Evolutionary conservation across 2,113 vertebrate genomes (phyloP).

Genomic region (Calidris pugnax): DNA sequence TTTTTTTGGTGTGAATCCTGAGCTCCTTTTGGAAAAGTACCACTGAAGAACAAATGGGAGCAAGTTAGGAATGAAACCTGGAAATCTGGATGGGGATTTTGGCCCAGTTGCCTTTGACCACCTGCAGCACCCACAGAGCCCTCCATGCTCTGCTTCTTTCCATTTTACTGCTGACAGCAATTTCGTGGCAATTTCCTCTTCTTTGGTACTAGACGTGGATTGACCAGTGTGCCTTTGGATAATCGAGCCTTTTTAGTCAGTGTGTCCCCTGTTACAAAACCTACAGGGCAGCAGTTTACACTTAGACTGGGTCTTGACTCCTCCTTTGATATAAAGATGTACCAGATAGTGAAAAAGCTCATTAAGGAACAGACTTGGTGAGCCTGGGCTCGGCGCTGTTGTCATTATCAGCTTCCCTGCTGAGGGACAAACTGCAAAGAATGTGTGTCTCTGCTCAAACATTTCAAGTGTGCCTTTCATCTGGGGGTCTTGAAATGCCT

Average conservation of each 20-base stretch:
- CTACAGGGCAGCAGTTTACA: background rate
- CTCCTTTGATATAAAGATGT: background rate
- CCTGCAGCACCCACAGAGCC: background rate
- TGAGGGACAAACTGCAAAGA: background rate
- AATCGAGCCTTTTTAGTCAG: background rate
- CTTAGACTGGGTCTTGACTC: background rate
- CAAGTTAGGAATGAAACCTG: background rate
- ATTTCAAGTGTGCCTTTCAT: background rate
- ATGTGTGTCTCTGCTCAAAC: background rate
- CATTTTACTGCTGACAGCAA: background rate
- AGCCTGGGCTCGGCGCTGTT: background rate
- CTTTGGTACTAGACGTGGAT: background rate
- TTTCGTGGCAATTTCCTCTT: background rate
- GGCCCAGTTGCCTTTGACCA: background rate
- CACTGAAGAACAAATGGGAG: background rate
- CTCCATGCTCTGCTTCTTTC: background rate
- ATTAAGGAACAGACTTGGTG: background rate
- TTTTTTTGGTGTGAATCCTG: background rate
- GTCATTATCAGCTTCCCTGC: background rate
- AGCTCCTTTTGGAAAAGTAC: background rate
- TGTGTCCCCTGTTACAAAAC: background rate
- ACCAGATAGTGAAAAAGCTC: background rate
- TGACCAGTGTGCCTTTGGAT: background rate
- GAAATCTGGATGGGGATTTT: background rate
- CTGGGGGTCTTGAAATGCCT: background rate